These are phyloP conservation scores for Nudaria mundana DNA, from an alignment of 2,888 invertebrate species.

Conservation along the genomic window DNA sequence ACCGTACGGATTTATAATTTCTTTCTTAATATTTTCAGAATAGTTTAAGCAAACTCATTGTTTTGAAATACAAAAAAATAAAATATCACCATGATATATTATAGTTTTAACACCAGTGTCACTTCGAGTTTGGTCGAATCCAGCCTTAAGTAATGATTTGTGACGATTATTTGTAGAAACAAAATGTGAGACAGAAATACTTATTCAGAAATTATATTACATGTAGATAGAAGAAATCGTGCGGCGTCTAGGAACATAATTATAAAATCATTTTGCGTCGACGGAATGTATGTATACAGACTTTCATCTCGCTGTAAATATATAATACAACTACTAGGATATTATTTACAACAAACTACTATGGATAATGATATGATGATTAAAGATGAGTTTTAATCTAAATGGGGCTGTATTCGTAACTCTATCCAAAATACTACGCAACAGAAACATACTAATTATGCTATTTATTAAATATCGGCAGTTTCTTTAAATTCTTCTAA, in stretches of 20 bases:
- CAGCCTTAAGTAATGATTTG: no score
- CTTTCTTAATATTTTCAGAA: no score
- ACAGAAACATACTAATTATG: slow-evolving; percentile 11
- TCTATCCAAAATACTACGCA: slow-evolving; percentile 12
- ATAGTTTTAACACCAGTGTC: no score
- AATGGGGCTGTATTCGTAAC: slow-evolving; percentile 20
- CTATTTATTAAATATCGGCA: slow-evolving; percentile 11
- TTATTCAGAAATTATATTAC: no score
- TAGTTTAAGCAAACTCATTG: no score
- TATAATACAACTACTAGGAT: slow-evolving; percentile 45
- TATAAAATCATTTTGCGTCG: slow-evolving; percentile 21
- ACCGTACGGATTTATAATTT: no score
- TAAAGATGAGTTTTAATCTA: slow-evolving; percentile 33
- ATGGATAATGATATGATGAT: slow-evolving; percentile 48
- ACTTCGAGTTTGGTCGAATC: no score
- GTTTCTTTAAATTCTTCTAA: slow-evolving; percentile 11
- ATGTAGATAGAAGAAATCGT: slow-evolving; percentile 24
- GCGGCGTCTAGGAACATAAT: slow-evolving; percentile 32
- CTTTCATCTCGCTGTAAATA: slow-evolving; percentile 30
- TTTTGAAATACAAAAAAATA: no score
- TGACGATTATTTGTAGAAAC: slow-evolving; percentile 20
- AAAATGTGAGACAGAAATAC: slow-evolving; percentile 11
- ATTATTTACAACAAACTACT: slow-evolving; percentile 53
- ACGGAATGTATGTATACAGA: slow-evolving; percentile 21
- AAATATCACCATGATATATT: no score